Evolutionary conservation across 2,888 invertebrate species (phyloP).

Genomic region (Elmis aenea): DNA sequence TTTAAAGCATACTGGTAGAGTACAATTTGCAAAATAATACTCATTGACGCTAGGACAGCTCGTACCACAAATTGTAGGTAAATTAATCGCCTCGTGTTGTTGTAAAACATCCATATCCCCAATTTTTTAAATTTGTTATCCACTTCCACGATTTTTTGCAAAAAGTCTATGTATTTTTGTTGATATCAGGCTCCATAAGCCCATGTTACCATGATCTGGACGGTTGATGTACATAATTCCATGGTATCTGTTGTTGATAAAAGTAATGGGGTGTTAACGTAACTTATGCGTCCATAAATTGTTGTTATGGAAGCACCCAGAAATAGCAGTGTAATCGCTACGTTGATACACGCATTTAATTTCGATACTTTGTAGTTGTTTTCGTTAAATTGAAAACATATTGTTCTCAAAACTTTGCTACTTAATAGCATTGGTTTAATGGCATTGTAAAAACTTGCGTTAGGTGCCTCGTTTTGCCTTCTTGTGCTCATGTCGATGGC

Average conservation of each 20-base stretch:
- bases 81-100: constrained; percentile 16
- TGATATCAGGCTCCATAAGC: constrained; percentile 17
- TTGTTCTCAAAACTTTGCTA: constrained; percentile 18
- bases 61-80: constrained; percentile 2
- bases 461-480: too few species aligned
- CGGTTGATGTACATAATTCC: constrained; percentile 12
- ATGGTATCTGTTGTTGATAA: constrained; percentile 16
- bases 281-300: neutral
- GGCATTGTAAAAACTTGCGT: constrained; percentile 17
- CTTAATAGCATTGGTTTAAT: constrained; percentile 17
- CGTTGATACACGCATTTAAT: constrained; percentile 7
- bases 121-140: constrained; percentile 23
- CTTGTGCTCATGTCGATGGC: too few species aligned
- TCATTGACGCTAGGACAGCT: constrained; percentile 1
- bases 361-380: constrained; percentile 19
- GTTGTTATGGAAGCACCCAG: neutral
- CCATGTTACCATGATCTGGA: constrained; percentile 22
- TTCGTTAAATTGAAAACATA: constrained; percentile 15
- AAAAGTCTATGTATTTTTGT: constrained; percentile 17
- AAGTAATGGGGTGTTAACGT: constrained; percentile 3
- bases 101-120: constrained; percentile 26
- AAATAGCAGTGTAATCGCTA: neutral
- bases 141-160: constrained; percentile 23
- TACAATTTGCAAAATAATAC: constrained; percentile 15
- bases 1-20: constrained; percentile 10